Evolutionary conservation across 2,888 invertebrate genomes (phyloP).

Genomic region (Tolmerus cingulatus): DNA sequence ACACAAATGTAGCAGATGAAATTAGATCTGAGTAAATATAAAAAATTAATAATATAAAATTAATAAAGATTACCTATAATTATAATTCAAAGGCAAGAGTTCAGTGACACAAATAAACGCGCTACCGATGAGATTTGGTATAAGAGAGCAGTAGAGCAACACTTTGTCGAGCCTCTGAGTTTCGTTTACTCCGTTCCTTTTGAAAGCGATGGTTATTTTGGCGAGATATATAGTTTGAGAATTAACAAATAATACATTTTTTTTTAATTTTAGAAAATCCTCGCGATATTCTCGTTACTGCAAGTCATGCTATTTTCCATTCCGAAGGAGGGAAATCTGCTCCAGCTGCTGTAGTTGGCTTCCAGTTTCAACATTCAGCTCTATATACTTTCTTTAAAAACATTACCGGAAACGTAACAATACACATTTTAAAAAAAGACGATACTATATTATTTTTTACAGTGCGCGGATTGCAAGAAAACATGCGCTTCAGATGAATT

Average conservation of each 20-base stretch:
- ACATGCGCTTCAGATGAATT: conserved; percentile 73
- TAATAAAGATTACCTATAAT: background rate
- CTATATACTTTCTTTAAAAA: conserved; percentile 80
- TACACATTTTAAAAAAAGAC: background rate
- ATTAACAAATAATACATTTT: background rate
- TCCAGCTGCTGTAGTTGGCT: conserved; percentile 76
- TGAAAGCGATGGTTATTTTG: conserved; percentile 65
- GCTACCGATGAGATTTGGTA: conserved; percentile 92
- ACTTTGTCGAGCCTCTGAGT: conserved; percentile 78
- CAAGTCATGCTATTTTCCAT: conserved; percentile 83
- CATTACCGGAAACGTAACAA: conserved; percentile 75
- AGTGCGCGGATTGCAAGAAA: conserved; percentile 62
- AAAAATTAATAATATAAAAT: background rate
- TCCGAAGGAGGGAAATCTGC: conserved; percentile 68
- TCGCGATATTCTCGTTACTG: conserved; percentile 78
- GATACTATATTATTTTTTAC: background rate
- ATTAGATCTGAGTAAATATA: conserved; percentile 59
- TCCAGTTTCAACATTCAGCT: conserved; percentile 82
- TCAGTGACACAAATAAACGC: conserved; percentile 76
- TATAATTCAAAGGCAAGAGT: conserved; percentile 68
- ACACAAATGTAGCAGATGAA: conserved; percentile 66
- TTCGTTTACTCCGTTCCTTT: conserved; percentile 84
- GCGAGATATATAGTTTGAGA: background rate
- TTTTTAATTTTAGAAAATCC: conserved; percentile 48
- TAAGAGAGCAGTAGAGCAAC: conserved; percentile 85